phyloP scores from a whole-genome alignment of 2,113 vertebrate species.

The Psilopogon haemacephalus region DNA sequence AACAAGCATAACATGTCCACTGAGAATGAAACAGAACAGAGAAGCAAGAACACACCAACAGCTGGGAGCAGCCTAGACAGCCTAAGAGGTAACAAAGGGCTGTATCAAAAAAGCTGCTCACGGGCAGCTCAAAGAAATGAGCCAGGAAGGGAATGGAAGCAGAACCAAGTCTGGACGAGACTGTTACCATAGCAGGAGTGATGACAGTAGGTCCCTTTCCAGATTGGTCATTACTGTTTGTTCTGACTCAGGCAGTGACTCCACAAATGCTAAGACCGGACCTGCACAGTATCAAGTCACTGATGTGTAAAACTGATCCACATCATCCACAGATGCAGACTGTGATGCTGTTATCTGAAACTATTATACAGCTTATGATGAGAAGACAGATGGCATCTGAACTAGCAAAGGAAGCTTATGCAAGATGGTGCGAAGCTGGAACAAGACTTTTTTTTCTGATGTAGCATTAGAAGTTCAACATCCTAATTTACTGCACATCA shows the following conservation, averaged over 20 bases:
- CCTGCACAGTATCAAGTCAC: background rate
- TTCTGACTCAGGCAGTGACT: background rate
- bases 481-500: background rate
- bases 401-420: background rate
- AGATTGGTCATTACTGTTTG: background rate
- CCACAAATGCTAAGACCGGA: background rate
- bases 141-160: background rate
- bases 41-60: background rate
- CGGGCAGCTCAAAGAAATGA: background rate
- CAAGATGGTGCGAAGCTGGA: background rate
- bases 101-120: background rate
- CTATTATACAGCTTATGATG: background rate
- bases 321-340: background rate
- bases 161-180: background rate
- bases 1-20: background rate
- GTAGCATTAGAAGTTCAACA: background rate
- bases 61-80: background rate
- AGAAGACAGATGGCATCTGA: background rate
- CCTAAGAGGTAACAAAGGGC: background rate
- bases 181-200: background rate
- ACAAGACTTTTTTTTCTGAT: background rate
- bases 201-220: background rate
- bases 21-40: background rate
- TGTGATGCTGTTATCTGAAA: background rate
- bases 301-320: background rate